Evolutionary conservation across 2,113 vertebrate genomes (phyloP), one percentile per base, ranked within the genome.

Genomic region (Seriola dumerili): DNA sequence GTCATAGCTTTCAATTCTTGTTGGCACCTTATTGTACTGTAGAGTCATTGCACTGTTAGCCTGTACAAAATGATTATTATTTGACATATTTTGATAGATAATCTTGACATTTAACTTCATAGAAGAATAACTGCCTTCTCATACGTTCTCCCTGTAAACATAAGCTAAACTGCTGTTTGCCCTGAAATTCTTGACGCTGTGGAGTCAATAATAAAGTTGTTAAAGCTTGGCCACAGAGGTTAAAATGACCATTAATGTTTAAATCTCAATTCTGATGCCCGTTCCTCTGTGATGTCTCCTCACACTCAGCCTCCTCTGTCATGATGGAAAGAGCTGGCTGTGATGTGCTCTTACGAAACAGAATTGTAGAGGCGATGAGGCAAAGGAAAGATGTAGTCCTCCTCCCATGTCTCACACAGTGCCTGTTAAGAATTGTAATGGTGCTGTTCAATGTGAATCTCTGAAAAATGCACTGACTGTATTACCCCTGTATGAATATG

Each of bases 1-100:
- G 40, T 54, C 59, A 63, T 72, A 72, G 48, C 66, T 75, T 80
- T 42, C 40, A 80, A 78, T 71, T 55, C 59, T 85, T 63, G 72
- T 70, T 32, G 48, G 81, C 85, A 90, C 76, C 72, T 88, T 82
- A 78, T 55, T 40, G 59, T 86, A 84, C 72, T 79, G 66, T 85
- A 40, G 38, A 85, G 92, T 94, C 81, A 54, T 77, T 38, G 88
- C 87, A 91, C 90, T 91, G 88, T 81, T 62, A 44, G 16, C 23
- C 50, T 72, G 65, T 75, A 79, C 17, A 40, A 23, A 70, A 71
- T 23, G 11, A 83, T 9, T 19, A 3, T 46, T 29, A 61, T 80
- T 83, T 66, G 25, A 63, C 29, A 25, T 3, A 25, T 21, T 17
- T 55, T 50, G 23, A 61, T 36, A 21, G 42, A 9, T 63, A 32